Evolutionary conservation across 2,888 invertebrate species (phyloP), one percentile per base, ranked within the genome.

Genomic region (Himalopsyche kuldschensis): DNA sequence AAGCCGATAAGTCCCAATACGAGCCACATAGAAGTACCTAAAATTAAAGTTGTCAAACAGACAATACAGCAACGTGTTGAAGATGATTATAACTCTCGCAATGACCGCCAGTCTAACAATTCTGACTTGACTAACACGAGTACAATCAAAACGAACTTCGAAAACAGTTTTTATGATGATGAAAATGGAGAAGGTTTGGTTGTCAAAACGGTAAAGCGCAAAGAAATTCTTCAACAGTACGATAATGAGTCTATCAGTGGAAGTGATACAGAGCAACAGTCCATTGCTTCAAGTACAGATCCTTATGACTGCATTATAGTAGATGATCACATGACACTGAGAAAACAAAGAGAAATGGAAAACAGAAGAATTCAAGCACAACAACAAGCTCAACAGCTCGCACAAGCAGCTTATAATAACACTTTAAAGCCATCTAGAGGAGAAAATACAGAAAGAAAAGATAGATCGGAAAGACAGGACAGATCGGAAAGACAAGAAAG

Each of bases 241-340:
- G 93, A 94, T 85, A 91, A 90, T 79, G 92, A 92, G 75, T 89
- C 88, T 5, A 63, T 86, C 20, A 91, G 92, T 87, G 92, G 92
- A 86, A 93, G 94, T 85, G 94, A 94, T 88, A 94, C 94, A 10
- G 94, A 94, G 87, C 92, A 92, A 63, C 91, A 92, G 89, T 95
- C 95, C 79, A 93, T 93, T 87, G 92, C 93, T 87, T 94, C 94
- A 78, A 95, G 94, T 88, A 95, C 95, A 78, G 95, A 95, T 91
- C 95, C 94, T 35, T 95, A 95, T 87, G 95, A 95, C 88, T 96
- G 96, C 88, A 96, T 97, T 87, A 95, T 97, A 80, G 96, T 97
- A 32, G 96, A 96, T 87, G 96, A 97, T 90, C 96, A 95, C 87
- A 92, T 90, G 92, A 91, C 90, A 86, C 90, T 90, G 87, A 89